A percentile compares a stretch with the other conserved stretches of the same genome.
Conservation (phyloP, 2,113 vertebrate genomes). For the Cisticola juncidis region DNA sequence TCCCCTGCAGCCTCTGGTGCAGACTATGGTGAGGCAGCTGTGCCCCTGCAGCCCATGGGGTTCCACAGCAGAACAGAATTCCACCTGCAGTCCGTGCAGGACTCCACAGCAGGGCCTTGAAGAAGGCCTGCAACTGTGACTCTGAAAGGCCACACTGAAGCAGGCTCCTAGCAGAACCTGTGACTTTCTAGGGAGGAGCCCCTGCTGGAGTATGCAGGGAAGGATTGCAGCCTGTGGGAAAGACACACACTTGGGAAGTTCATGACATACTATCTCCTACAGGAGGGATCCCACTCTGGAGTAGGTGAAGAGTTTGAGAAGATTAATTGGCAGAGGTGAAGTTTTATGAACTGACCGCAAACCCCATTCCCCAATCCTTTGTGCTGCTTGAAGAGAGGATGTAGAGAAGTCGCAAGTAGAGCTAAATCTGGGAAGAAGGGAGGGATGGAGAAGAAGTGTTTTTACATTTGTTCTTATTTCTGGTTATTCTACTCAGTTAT, state of each 20-base stretch:
- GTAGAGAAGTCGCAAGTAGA: neutral
- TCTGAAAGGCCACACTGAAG: accelerated
- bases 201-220: neutral
- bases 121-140: neutral
- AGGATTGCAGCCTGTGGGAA: neutral
- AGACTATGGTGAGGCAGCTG: neutral
- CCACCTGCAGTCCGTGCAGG: neutral
- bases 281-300: neutral
- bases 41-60: neutral
- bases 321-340: neutral
- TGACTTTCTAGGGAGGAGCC: too few species aligned
- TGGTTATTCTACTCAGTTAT: neutral
- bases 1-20: neutral
- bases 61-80: neutral
- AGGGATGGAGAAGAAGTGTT: accelerated
- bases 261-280: accelerated
- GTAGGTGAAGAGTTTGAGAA: neutral
- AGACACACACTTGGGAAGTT: neutral
- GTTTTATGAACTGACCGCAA: neutral
- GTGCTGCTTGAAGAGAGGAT: neutral
- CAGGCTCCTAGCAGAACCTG: neutral
- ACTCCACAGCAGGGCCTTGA: neutral
- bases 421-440: neutral
- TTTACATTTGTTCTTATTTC: neutral
- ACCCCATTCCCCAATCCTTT: accelerated